Evolutionary conservation across 1,140 invertebrate species (phyloP), one percentile per base, ranked within the genome.

Genomic region (Hesperophylax magnus): DNA sequence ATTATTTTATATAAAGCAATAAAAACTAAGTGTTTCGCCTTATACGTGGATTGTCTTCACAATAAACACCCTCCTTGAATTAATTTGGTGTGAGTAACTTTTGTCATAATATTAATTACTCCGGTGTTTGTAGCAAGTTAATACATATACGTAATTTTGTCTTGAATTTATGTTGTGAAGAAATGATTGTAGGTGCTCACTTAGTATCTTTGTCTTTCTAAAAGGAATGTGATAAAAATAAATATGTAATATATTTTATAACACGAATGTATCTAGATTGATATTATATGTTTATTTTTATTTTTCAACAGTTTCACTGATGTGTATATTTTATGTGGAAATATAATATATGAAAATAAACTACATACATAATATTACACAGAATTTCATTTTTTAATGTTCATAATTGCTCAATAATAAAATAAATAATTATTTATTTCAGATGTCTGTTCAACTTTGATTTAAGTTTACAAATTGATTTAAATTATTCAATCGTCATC

Each of bases 401-500:
- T 47, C 39, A 47, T 14, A 47, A 47, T 47, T 47, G 39, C 11
- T 14, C 39, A 47, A 47, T 14, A 14, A 47, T 14, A 47, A 47
- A 47, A 14, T 14, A 47, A 47, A 9, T 14, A 47, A 14, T 47
- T 47, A 47, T 47, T 47, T 47, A 47, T 47, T 47, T 47, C 9
- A 14, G 39, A 47, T 47, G 39, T 47, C 3, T 47, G 9, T 47
- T 31, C 2, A 6, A 39, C 5, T 7, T 39, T 47, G 11, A 47
- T 47, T 47, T 47, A 9, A 39, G 7, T 8, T 39, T 31, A 31
- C 31, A 31, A 2, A n/a, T n/a, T n/a, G n/a, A 5, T 27, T 27
- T 27, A 27, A 27, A 11, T 22, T 17, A 18, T n/a, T 89, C 86
- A 92, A 86, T 93, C 90, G 78, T 93, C 92, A 56, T 91, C 91